Base-by-base conservation (phyloP, 2,888 invertebrate genomes). In the Hofmannophila pseudospretella region DNA sequence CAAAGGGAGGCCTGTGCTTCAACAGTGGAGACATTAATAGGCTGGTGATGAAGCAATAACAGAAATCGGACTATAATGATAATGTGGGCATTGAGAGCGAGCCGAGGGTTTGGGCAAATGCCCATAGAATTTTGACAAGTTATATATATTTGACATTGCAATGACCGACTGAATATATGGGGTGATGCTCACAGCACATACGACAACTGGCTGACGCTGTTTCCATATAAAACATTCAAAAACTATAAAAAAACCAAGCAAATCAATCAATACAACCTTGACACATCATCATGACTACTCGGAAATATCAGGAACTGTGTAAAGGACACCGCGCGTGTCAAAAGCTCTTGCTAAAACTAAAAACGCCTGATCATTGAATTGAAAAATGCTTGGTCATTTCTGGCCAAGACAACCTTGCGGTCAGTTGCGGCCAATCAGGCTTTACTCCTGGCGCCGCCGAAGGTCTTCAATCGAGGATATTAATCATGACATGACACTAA, bases 341-440 rank as follows among this genome's bases (percentile, higher is more conserved):
- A 8, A 7, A 7, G 20, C 20, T 5, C n/a, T n/a, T n/a, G n/a
- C n/a, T n/a, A n/a, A n/a, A n/a, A n/a, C n/a, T n/a, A 3, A 9
- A 27, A 11, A 11, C 11, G 27, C 11, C 27, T 27, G 27, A 11
- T 27, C 10, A 27, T 27, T 2, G n/a, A n/a, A n/a, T n/a, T n/a
- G n/a, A n/a, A 30, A 23, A 16, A 13, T 12, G 23, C 32, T 4
- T 2, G 11, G 11, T 27, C 27, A 27, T 47, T 43, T 45, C 40
- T 31, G 31, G 11, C 31, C 33, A 39, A 39, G 45, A 42, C 45
- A 44, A 33, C 50, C 50, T 54, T 49, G 46, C 31, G n/a, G 22
- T 26, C 45, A 41, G 45, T 54, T 49, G 46, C 31, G n/a, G 22
- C 28, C 45, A 41, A 47, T 47, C 41, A 30, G 42, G 54, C 40